Evolutionary conservation across 1,140 invertebrate genomes (phyloP).

Genomic region (Drosophila bipectinata): DNA sequence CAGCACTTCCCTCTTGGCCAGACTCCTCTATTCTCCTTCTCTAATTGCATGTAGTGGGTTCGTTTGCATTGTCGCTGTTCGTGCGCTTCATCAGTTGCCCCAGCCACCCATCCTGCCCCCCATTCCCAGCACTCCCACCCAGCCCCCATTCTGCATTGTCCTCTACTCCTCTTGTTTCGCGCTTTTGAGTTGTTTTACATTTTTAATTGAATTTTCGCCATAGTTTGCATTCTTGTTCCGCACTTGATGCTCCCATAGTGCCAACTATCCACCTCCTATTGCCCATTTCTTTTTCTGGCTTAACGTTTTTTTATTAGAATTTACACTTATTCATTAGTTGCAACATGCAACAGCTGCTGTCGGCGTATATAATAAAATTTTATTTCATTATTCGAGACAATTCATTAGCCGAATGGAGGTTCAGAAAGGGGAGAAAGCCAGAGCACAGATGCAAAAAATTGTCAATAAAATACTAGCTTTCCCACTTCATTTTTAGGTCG

Average conservation of each 20-base stretch:
- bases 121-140: background rate
- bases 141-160: background rate
- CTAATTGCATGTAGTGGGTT: slow-evolving; percentile 78
- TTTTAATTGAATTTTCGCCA: slow-evolving; percentile 81
- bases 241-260: slow-evolving; percentile 36
- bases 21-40: slow-evolving; percentile 29
- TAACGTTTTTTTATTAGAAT: slow-evolving; percentile 77
- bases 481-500: too few species aligned
- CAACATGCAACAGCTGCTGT: slow-evolving; percentile 73
- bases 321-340: slow-evolving; percentile 82
- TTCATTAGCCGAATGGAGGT: slow-evolving; percentile 54
- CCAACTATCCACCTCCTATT: background rate
- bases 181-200: slow-evolving; percentile 80
- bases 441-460: slow-evolving; percentile 35
- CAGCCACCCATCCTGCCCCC: background rate
- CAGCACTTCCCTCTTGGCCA: slow-evolving; percentile 24
- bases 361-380: slow-evolving; percentile 65
- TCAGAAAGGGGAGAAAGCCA: background rate
- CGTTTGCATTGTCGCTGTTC: slow-evolving; percentile 73
- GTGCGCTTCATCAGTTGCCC: slow-evolving; percentile 64
- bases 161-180: slow-evolving; percentile 28
- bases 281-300: slow-evolving; percentile 29
- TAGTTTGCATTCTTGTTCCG: slow-evolving; percentile 73
- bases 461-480: background rate
- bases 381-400: slow-evolving; percentile 70